Base-by-base conservation (phyloP, 2,888 invertebrate species). In the Metellina segmentata region DNA sequence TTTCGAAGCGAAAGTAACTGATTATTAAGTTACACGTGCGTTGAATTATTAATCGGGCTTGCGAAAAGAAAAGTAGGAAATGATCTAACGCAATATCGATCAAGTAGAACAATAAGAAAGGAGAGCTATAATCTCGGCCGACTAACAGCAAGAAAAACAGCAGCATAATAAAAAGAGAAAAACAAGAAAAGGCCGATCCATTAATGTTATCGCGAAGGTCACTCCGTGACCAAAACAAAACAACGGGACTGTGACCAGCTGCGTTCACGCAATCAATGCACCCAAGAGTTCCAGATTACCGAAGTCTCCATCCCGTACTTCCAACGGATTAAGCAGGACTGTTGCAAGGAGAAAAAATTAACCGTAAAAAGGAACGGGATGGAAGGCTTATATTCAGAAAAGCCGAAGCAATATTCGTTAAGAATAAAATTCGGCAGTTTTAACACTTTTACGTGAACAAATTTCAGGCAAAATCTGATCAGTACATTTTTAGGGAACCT, bases 181-280 rank as follows among this genome's bases (percentile, higher is more conserved):
- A 20, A 61, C 19, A 53, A 52, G 19, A 72, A 74, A 61, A 11
- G 51, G 71, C 19, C 77, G 77, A 85, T 85, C 85, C 77, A 85
- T 85, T 85, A 85, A 78, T 85, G 78, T 78, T 69, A 51, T 70
- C 78, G 20, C 20, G 85, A 77, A 49, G 85, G 78, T 85, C 85
- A 85, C 77, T 69, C 69, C 72, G 16, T 48, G 48, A 70, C 77
- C 85, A 85, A 85, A 85, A 85, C 85, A 85, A 85, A 85, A 72
- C 49, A 78, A 7, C 19, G 70, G 53, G 78, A 78, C 51, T 34
- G 77, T n/a, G 70, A 61, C 77, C 85, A 85, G 85, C 85, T 85
- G 85, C 61, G 69, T 8, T 70, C 51, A 11, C 69, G 77, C 85
- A 85, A 85, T 85, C 85, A 85, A 85, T 85, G 85, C 85, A 16